phyloP scores from a whole-genome alignment of 2,888 invertebrate genomes.

The Chromoteleia sp. region DNA sequence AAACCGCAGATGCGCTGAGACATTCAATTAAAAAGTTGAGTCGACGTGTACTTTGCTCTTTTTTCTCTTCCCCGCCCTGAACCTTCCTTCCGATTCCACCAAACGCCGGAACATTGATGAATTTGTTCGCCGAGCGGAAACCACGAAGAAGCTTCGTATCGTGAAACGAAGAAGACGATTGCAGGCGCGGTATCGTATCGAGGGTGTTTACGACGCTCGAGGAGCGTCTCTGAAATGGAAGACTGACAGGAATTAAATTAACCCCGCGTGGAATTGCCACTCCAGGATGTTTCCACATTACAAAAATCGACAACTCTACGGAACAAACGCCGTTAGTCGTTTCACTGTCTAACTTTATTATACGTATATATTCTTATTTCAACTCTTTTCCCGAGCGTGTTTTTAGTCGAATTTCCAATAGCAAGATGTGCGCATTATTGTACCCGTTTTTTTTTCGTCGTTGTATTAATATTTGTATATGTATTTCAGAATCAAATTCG shows the following conservation, averaged over 20 bases:
- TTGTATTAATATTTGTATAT: too few species aligned
- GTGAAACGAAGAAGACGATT: constrained; percentile 67
- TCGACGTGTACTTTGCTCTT: constrained; percentile 36
- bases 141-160: constrained; percentile 53
- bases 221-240: constrained; percentile 70
- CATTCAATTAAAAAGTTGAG: constrained; percentile 64
- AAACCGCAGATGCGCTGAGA: constrained; percentile 44
- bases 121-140: constrained; percentile 65
- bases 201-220: constrained; percentile 77
- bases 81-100: constrained; percentile 44
- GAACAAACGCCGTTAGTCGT: constrained; percentile 34
- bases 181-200: constrained; percentile 74
- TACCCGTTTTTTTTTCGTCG: too few species aligned
- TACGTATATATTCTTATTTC: neutral
- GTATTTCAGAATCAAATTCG: too few species aligned
- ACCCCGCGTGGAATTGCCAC: constrained; percentile 75
- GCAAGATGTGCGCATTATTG: too few species aligned
- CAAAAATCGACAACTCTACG: constrained; percentile 45
- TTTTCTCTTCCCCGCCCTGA: constrained; percentile 4
- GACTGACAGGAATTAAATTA: constrained; percentile 79
- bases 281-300: constrained; percentile 59
- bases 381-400: too few species aligned
- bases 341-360: constrained; percentile 8
- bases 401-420: too few species aligned
- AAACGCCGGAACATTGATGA: constrained; percentile 63